phyloP scores from a whole-genome alignment of 2,113 vertebrate species.

The Thinocorus orbignyianus region DNA sequence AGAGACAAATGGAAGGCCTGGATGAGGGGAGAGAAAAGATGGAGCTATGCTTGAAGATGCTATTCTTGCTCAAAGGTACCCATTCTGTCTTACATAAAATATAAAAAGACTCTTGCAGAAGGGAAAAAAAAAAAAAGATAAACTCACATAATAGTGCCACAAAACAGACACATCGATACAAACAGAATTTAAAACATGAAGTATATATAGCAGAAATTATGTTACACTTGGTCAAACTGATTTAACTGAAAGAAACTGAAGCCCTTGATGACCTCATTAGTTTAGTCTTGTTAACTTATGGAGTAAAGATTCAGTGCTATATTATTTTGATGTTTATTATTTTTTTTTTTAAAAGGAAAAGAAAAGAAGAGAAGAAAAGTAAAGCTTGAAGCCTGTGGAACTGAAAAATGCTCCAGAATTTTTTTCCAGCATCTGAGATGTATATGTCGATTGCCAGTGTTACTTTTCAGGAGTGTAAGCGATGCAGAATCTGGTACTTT shows the following conservation, averaged over 20 bases:
- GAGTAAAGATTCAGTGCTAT: neutral
- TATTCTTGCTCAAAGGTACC: neutral
- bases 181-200: conserved; percentile 26
- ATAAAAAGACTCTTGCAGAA: neutral
- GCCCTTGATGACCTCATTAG: neutral
- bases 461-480: neutral
- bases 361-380: neutral
- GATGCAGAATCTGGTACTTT: neutral
- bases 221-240: neutral
- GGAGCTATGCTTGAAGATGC: neutral
- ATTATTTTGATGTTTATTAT: conserved; percentile 21
- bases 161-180: conserved; percentile 28
- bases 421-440: neutral
- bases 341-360: neutral
- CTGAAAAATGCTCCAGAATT: neutral
- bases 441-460: neutral
- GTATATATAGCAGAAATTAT: neutral
- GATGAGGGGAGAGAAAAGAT: neutral
- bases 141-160: neutral
- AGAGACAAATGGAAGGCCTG: conserved; percentile 14
- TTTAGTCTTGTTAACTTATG: neutral
- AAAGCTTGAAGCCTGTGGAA: neutral
- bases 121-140: neutral
- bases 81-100: neutral
- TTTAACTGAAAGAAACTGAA: conserved; percentile 14